Conservation (phyloP, 2,888 invertebrate genomes). For the Morpho deidamia region DNA sequence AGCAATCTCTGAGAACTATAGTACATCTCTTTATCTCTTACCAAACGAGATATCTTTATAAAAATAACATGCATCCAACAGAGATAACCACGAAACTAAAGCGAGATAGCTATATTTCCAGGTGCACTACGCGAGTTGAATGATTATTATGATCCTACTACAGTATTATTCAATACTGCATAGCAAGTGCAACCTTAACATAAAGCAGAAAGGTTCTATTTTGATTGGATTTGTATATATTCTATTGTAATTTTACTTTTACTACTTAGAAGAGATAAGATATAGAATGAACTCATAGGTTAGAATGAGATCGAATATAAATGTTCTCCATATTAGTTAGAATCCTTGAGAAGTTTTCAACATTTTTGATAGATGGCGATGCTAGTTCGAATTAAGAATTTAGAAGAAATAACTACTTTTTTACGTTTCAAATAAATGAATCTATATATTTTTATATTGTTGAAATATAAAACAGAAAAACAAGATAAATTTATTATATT, state of each 20-base stretch:
- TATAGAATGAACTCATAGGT: constrained; percentile 36
- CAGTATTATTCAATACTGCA: constrained; percentile 42
- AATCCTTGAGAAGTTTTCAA: constrained; percentile 46
- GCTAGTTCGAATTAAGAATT: constrained; percentile 31
- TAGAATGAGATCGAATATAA: constrained; percentile 45
- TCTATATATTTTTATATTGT: too few relatives aligned
- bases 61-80: constrained; percentile 61
- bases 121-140: constrained; percentile 54
- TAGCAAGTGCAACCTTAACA: constrained; percentile 71
- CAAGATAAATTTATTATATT: too few relatives aligned
- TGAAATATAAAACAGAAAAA: too few relatives aligned
- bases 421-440: too few relatives aligned
- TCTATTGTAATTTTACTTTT: constrained; percentile 40
- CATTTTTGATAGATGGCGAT: constrained; percentile 63
- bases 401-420: neutral
- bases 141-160: constrained; percentile 43
- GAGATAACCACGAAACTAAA: constrained; percentile 59
- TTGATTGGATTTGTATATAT: constrained; percentile 41
- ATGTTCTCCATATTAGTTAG: constrained; percentile 43
- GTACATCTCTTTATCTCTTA: constrained; percentile 68
- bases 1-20: constrained; percentile 54
- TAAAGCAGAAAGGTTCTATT: constrained; percentile 49
- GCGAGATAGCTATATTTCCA: constrained; percentile 61
- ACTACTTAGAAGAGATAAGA: constrained; percentile 44
- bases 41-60: constrained; percentile 73